A percentile compares a stretch with the other conserved stretches of the same genome.
Conservation (phyloP, 2,113 vertebrate genomes). For the Phaethornis superciliosus region DNA sequence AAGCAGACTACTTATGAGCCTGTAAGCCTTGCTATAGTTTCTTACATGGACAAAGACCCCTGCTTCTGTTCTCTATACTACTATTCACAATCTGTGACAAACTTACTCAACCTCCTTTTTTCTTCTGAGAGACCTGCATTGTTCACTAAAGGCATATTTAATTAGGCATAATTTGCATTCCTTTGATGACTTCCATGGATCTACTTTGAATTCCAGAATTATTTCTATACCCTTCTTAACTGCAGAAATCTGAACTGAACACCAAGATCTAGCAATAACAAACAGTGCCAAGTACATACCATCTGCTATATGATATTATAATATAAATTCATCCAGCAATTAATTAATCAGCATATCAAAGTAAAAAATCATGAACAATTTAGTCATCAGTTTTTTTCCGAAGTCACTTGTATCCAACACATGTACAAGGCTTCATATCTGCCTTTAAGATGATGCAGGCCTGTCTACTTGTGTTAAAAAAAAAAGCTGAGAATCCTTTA, state of each 20-base stretch:
- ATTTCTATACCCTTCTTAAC: not conserved
- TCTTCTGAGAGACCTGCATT: not conserved
- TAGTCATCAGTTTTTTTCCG: not conserved
- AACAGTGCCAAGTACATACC: not conserved
- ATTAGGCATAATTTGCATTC: not conserved
- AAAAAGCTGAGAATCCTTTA: not conserved
- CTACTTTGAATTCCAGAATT: slow-evolving; percentile 3
- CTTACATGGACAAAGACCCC: not conserved
- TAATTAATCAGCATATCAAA: slow-evolving; percentile 1
- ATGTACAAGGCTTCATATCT: not conserved
- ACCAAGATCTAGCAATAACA: not conserved
- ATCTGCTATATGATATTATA: slow-evolving; percentile 7
- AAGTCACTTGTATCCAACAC: not conserved
- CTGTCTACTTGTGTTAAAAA: not conserved
- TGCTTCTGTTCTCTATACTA: not conserved
- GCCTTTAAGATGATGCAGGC: not conserved
- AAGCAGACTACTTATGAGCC: not conserved
- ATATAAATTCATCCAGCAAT: not conserved
- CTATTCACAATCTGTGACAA: not conserved
- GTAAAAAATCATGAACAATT: not conserved
- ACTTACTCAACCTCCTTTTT: not conserved
- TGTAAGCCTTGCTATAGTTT: not conserved
- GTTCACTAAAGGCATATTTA: not conserved
- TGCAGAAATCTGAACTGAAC: slow-evolving; percentile 12
- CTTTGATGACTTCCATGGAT: slow-evolving; percentile 3